phyloP scores from a whole-genome alignment of 2,797 vertebrate genomes.

The Chiloscyllium punctatum region DNA sequence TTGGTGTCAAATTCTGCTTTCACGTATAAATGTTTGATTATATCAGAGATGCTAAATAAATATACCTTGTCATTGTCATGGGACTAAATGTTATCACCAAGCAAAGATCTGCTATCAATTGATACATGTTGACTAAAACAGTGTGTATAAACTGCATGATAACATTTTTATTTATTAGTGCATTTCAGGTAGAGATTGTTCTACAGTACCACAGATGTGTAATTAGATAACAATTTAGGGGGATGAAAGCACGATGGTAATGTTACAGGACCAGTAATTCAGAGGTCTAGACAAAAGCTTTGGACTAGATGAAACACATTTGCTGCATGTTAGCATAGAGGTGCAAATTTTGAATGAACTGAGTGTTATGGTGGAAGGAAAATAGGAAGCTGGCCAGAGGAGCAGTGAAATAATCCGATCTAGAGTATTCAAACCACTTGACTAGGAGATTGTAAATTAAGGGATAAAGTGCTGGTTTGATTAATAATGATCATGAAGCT shows the following conservation, averaged over 20 bases:
- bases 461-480: neutral
- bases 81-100: neutral
- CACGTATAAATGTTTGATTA: neutral
- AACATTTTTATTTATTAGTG: neutral
- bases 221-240: neutral
- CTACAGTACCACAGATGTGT: neutral
- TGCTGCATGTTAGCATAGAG: no score
- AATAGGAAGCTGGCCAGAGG: no score
- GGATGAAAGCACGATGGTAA: neutral
- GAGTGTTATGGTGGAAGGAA: no score
- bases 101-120: neutral
- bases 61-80: neutral
- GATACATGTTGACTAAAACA: neutral
- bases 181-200: neutral
- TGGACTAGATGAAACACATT: no score
- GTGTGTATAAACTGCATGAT: neutral
- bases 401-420: no score
- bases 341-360: no score
- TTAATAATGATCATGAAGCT: neutral
- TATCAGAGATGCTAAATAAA: neutral
- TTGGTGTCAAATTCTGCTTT: neutral
- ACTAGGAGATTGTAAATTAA: neutral
- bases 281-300: neutral
- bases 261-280: neutral
- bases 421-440: neutral